Base-by-base conservation (phyloP, 2,888 invertebrate genomes). In the Mythimna loreyi region DNA sequence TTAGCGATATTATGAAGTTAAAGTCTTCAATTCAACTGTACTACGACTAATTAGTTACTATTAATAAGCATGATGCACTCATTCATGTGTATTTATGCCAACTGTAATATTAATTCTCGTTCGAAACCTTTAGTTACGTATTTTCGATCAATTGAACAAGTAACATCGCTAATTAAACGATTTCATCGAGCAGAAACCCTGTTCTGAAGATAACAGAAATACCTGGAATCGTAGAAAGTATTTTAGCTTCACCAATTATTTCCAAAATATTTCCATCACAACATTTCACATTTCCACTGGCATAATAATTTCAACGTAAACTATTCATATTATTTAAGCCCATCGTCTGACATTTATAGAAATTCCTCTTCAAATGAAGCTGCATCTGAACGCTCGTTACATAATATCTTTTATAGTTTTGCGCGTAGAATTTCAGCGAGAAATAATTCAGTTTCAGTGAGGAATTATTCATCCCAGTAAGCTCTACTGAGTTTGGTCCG, bases 321-420 rank as follows among this genome's bases (percentile, higher is more conserved):
- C 21, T 53, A 33, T 33, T 33, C 30, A 23, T 23, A 33, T 60
- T 30, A 66, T 23, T 53, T 30, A 30, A 52, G 50, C 8, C 4
- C n/a, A 45, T 21, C 19, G 36, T 28, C 52, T 28, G 13, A 23
- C 21, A 28, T 16, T 23, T n/a, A 9, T 23, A 40, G 9, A 23
- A n/a, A n/a, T 45, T 36, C 4, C 8, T 47, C 13, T 33, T 43
- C 3, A 28, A 62, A 47, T 36, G 23, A 73, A 73, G n/a, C 9
- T 25, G 40, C 53, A 47, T 23, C 21, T 21, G 5, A 13, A 9
- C 33, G 23, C 19, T 50, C 13, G 19, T 43, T 52, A 25, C 21
- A 21, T 21, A 43, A 19, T 28, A 40, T 30, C 23, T 28, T 23
- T 28, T 23, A 23, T 36, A n/a, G n/a, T n/a, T n/a, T 33, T 59